A percentile compares a stretch with the other conserved stretches of the same genome.
These are phyloP conservation scores for Coenonympha arcania DNA, from an alignment of 2,888 invertebrate species.

Conservation along the genomic window DNA sequence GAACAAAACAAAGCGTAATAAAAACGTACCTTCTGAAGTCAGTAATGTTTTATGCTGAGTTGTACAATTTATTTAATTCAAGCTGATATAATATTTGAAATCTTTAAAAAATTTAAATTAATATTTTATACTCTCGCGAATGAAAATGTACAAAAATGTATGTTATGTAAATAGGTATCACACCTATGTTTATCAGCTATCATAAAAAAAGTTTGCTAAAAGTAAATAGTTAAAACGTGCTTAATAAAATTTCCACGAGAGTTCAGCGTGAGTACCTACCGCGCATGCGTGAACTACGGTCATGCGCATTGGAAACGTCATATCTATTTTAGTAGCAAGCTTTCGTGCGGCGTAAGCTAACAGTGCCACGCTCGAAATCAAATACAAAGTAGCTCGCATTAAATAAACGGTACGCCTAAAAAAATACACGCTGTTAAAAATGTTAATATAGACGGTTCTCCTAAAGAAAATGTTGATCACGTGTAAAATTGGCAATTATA, in stretches of 20 bases:
- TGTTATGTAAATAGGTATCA: no score
- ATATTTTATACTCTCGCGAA: no score
- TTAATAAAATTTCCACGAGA: conserved; percentile 11
- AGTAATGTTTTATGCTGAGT: no score
- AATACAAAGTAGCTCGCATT: conserved; percentile 23
- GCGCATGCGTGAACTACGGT: conserved; percentile 51
- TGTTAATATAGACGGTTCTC: conserved; percentile 26
- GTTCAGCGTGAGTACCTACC: conserved; percentile 7
- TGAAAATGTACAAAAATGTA: no score
- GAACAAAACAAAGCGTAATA: no score
- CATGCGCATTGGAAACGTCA: conserved; percentile 60
- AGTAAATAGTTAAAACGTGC: background rate
- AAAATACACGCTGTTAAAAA: conserved; percentile 29
- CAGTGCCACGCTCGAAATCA: conserved; percentile 32
- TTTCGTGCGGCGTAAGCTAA: conserved; percentile 36
- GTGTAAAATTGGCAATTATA: conserved; percentile 15
- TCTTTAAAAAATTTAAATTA: no score
- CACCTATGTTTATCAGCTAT: no score
- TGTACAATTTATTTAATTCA: no score
- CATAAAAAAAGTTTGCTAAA: background rate
- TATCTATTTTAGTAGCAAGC: conserved; percentile 64
- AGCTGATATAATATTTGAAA: no score
- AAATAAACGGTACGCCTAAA: conserved; percentile 18
- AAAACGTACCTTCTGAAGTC: no score
- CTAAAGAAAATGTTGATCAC: conserved; percentile 21